Evolutionary conservation across 1,140 invertebrate genomes (phyloP).

Genomic region (Drosophila sp.): DNA sequence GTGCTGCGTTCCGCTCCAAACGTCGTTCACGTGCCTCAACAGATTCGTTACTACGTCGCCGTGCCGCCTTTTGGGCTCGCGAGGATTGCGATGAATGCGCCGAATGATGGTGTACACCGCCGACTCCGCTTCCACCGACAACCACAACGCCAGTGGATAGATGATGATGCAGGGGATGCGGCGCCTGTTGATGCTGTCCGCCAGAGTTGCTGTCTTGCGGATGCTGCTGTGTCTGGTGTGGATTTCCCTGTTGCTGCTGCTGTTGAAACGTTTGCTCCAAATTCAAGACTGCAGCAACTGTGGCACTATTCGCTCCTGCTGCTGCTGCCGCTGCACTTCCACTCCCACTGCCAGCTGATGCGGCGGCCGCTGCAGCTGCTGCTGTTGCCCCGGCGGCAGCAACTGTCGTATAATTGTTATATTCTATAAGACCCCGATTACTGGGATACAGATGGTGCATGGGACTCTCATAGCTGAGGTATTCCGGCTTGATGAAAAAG

Average conservation of each 20-base stretch:
- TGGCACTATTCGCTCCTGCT: slow-evolving; percentile 25
- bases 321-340: slow-evolving; percentile 33
- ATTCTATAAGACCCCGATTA: slow-evolving; percentile 76
- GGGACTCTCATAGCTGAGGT: slow-evolving; percentile 82
- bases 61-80: slow-evolving; percentile 73
- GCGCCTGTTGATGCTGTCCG: slow-evolving; percentile 54
- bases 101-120: slow-evolving; percentile 44
- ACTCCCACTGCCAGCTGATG: slow-evolving; percentile 42
- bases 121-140: slow-evolving; percentile 32
- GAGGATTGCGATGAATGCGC: slow-evolving; percentile 39
- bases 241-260: slow-evolving; percentile 45
- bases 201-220: slow-evolving; percentile 47
- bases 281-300: slow-evolving; percentile 42
- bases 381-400: slow-evolving; percentile 63
- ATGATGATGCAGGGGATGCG: slow-evolving; percentile 74
- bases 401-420: slow-evolving; percentile 69
- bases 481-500: slow-evolving; percentile 81
- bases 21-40: slow-evolving; percentile 73
- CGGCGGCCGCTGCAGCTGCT: slow-evolving; percentile 48
- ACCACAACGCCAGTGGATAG: slow-evolving; percentile 67
- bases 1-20: slow-evolving; percentile 77
- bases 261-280: slow-evolving; percentile 62
- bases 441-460: slow-evolving; percentile 80
- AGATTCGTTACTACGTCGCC: slow-evolving; percentile 80
- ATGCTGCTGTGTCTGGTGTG: slow-evolving; percentile 48